Conservation (phyloP, 2,113 vertebrate genomes). For the Arothron firmamentum region DNA sequence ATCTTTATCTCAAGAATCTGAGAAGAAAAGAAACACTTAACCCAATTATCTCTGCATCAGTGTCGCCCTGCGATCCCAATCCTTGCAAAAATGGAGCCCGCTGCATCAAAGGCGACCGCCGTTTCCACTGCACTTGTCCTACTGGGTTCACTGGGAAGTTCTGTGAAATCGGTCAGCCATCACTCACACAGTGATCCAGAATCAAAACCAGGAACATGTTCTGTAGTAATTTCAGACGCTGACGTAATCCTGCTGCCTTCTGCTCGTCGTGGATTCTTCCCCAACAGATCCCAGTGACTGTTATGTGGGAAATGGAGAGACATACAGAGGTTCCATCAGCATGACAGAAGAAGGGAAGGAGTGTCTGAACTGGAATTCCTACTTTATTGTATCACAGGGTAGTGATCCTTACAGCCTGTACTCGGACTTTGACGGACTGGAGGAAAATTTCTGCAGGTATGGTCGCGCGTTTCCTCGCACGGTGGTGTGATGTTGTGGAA, state of each 20-base stretch:
- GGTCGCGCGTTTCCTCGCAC: not conserved
- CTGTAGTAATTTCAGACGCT: no score
- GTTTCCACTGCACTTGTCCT: slow-evolving; percentile 55
- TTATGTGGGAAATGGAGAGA: slow-evolving; percentile 51
- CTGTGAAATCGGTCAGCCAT: slow-evolving; percentile 64
- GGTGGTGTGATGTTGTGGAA: not conserved
- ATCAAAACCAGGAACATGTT: no score
- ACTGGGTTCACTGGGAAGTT: slow-evolving; percentile 50
- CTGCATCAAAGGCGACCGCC: slow-evolving; percentile 39
- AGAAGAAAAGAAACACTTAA: no score
- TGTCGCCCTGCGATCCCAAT: slow-evolving; percentile 48
- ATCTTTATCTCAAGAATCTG: no score
- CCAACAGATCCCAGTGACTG: slow-evolving; percentile 57
- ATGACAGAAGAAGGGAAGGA: slow-evolving; percentile 36
- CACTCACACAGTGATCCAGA: no score
- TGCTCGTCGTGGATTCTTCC: not conserved
- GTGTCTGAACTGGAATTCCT: slow-evolving; percentile 69
- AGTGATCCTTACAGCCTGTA: slow-evolving; percentile 27
- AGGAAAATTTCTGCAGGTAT: slow-evolving; percentile 69
- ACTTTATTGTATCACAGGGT: slow-evolving; percentile 38
- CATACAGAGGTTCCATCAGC: slow-evolving; percentile 55
- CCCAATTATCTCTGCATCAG: slow-evolving; percentile 18
- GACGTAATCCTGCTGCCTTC: no score
- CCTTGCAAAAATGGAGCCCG: slow-evolving; percentile 65
- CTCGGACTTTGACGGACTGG: slow-evolving; percentile 40